Conservation (phyloP, 2,888 invertebrate genomes). For the Coecobrya sp. region DNA sequence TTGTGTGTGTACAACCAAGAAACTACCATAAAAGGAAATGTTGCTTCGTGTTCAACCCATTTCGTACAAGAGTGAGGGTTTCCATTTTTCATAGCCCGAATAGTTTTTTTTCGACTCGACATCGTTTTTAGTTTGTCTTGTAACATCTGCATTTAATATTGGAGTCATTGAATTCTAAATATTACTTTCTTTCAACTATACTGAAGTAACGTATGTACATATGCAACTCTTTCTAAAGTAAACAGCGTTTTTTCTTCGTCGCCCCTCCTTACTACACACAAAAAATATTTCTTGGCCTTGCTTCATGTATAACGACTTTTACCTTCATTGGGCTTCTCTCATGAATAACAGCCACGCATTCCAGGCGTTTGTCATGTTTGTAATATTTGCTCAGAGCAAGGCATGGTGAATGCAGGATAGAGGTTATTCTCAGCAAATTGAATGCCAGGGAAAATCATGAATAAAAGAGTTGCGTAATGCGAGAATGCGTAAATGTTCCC, state of each 20-base stretch:
- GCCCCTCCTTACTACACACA: slow-evolving; percentile 33
- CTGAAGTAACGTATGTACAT: not conserved
- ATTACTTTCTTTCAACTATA: not conserved
- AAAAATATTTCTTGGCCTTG: slow-evolving; percentile 18
- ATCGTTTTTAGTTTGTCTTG: not conserved
- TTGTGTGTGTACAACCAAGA: not conserved
- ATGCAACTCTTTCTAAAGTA: not conserved
- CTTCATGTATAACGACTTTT: slow-evolving; percentile 46
- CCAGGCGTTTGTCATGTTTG: slow-evolving; percentile 43
- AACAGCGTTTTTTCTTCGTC: slow-evolving; percentile 1
- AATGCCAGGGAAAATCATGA: slow-evolving; percentile 3
- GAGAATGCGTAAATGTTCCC: slow-evolving; percentile 33
- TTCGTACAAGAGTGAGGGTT: not conserved
- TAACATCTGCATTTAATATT: slow-evolving; percentile 48
- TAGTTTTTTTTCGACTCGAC: not conserved
- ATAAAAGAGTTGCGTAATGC: slow-evolving; percentile 34
- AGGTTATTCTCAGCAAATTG: not conserved
- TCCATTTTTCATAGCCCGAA: slow-evolving; percentile 47
- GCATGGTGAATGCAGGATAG: not conserved
- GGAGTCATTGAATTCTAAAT: slow-evolving; percentile 36
- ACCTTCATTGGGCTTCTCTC: slow-evolving; percentile 49
- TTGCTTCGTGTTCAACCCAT: slow-evolving; percentile 39
- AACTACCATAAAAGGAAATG: slow-evolving; percentile 71
- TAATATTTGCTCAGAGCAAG: not conserved
- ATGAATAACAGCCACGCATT: slow-evolving; percentile 53